These are phyloP conservation scores for Papilio protenor DNA, from an alignment of 2,888 invertebrate genomes.

Conservation along the genomic window DNA sequence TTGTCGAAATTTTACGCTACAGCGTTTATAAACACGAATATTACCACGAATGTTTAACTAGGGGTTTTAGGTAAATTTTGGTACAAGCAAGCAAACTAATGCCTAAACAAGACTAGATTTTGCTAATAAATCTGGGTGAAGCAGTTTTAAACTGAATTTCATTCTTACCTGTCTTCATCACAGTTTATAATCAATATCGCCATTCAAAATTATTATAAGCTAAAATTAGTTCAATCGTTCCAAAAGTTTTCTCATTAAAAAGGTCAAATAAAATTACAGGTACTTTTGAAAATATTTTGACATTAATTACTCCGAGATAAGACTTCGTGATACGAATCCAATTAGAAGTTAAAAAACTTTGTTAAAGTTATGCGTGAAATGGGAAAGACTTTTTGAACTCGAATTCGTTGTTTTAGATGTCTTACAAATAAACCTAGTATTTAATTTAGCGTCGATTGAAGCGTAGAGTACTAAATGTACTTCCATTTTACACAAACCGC, in stretches of 20 bases:
- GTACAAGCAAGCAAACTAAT: not conserved
- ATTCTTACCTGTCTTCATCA: too few relatives aligned
- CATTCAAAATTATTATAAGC: not conserved
- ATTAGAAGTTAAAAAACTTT: slow-evolving; percentile 19
- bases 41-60: not conserved
- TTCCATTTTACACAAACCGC: too few relatives aligned
- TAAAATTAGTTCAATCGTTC: slow-evolving; percentile 1
- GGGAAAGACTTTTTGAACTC: not conserved
- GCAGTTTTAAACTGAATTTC: too few relatives aligned
- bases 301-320: slow-evolving; percentile 20
- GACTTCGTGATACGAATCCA: slow-evolving; percentile 13
- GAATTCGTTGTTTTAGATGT: not conserved
- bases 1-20: not conserved
- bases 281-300: slow-evolving; percentile 8
- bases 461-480: too few relatives aligned
- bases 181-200: not conserved
- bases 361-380: slow-evolving; percentile 15
- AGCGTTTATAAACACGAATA: not conserved
- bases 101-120: not conserved
- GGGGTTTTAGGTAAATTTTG: not conserved
- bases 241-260: slow-evolving; percentile 7
- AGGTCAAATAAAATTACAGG: slow-evolving; percentile 14
- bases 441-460: not conserved
- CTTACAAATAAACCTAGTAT: not conserved
- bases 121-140: not conserved